phyloP scores from a whole-genome alignment of 2,797 vertebrate genomes.

The Falco columbarius region DNA sequence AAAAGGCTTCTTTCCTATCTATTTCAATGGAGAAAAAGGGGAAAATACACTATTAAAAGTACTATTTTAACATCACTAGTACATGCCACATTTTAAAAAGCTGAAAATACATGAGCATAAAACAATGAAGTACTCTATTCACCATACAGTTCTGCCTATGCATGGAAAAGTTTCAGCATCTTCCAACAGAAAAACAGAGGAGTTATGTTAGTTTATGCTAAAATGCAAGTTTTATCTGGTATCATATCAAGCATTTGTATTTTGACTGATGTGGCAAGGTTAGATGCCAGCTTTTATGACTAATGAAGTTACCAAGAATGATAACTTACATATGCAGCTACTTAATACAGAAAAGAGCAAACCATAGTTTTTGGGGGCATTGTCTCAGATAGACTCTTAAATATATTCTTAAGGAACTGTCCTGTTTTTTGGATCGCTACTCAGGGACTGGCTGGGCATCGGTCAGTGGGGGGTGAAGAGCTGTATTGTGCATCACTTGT shows the following conservation, averaged over 20 bases:
- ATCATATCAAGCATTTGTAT: not conserved
- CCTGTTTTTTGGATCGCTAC: no score
- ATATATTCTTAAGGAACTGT: not conserved
- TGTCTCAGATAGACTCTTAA: not conserved
- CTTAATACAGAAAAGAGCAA: not conserved
- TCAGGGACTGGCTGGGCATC: no score
- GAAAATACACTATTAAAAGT: not conserved
- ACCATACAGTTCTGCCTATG: not conserved
- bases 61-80: not conserved
- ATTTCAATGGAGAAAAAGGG: not conserved
- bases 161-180: not conserved
- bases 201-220: not conserved
- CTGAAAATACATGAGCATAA: not conserved
- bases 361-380: not conserved
- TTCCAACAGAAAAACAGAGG: not conserved
- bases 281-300: not conserved
- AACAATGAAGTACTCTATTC: not conserved
- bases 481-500: no score
- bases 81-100: not conserved
- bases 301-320: not conserved
- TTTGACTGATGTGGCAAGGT: not conserved
- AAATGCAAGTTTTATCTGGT: not conserved
- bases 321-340: not conserved
- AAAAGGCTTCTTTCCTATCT: not conserved
- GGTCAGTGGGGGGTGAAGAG: no score